Evolutionary conservation across 1,140 invertebrate species (phyloP).

Genomic region (Cotesia vestalis): DNA sequence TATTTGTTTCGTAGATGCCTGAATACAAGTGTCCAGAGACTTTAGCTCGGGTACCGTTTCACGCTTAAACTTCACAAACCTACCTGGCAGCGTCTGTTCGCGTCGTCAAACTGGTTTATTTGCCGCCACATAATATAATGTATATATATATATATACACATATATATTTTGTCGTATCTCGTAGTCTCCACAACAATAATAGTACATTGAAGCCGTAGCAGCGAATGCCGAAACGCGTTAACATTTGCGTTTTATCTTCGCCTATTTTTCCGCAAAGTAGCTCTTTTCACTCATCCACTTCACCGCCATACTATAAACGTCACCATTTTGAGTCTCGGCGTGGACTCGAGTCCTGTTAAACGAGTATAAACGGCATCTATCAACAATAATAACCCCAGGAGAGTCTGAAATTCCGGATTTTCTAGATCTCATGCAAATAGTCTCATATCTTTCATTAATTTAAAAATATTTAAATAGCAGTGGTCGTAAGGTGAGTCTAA

Average conservation of each 20-base stretch:
- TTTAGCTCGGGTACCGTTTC: conserved; percentile 36
- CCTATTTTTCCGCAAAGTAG: neutral
- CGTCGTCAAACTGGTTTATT: conserved; percentile 53
- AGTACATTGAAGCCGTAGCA: too few relatives aligned
- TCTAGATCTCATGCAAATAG: conserved; percentile 33
- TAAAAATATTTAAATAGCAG: conserved; percentile 41
- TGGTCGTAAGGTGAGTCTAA: neutral
- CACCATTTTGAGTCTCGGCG: too few relatives aligned
- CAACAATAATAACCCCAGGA: too few relatives aligned
- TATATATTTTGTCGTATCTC: too few relatives aligned
- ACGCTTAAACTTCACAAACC: conserved; percentile 9
- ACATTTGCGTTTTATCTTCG: conserved; percentile 22
- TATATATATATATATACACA: conserved; percentile 23
- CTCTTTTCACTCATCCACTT: conserved; percentile 3
- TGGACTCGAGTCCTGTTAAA: too few relatives aligned
- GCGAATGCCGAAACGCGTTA: conserved; percentile 1
- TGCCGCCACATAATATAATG: conserved; percentile 40
- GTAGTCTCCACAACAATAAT: too few relatives aligned
- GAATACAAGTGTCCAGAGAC: conserved; percentile 25
- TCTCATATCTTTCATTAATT: too few relatives aligned
- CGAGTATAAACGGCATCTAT: too few relatives aligned
- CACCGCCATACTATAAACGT: too few relatives aligned
- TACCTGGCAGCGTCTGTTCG: conserved; percentile 33
- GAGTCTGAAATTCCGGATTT: conserved; percentile 43
- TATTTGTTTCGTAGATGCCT: conserved; percentile 29